Conservation (phyloP, 2,113 vertebrate species). For the Chelonoidis abingdonii region DNA sequence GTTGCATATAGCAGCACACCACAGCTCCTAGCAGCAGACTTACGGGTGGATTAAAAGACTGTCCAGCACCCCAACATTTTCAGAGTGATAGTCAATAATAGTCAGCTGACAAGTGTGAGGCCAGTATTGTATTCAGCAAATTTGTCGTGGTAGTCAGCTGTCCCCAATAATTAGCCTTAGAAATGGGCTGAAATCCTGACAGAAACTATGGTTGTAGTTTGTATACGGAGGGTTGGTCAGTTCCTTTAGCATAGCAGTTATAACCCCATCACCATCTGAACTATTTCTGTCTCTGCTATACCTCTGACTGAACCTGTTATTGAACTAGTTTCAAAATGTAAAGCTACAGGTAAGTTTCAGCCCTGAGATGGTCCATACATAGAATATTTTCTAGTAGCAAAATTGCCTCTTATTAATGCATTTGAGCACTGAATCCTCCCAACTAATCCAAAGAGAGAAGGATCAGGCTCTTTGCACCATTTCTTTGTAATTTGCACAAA, state of each 20-base stretch:
- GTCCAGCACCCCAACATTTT: neutral
- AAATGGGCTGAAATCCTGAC: neutral
- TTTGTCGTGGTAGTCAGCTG: rapidly evolving
- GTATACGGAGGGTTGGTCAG: rapidly evolving
- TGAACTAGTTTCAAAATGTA: neutral
- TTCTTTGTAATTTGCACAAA: neutral
- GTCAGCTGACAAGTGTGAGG: neutral
- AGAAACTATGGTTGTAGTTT: neutral
- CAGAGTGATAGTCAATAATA: neutral
- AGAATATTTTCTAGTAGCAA: neutral
- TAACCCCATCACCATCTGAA: rapidly evolving
- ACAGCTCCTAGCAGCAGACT: neutral
- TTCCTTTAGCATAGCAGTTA: neutral
- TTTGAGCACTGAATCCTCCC: neutral
- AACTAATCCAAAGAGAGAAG: neutral
- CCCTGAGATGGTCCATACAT: neutral
- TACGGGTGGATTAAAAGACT: neutral
- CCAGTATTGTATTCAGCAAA: neutral
- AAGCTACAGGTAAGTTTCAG: rapidly evolving
- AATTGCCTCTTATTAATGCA: neutral
- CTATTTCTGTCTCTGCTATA: neutral
- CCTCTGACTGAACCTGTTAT: neutral
- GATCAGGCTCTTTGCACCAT: neutral
- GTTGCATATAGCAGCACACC: neutral
- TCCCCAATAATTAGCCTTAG: rapidly evolving